Conservation (phyloP, 2,797 vertebrate species). For the Siniperca undulata region DNA sequence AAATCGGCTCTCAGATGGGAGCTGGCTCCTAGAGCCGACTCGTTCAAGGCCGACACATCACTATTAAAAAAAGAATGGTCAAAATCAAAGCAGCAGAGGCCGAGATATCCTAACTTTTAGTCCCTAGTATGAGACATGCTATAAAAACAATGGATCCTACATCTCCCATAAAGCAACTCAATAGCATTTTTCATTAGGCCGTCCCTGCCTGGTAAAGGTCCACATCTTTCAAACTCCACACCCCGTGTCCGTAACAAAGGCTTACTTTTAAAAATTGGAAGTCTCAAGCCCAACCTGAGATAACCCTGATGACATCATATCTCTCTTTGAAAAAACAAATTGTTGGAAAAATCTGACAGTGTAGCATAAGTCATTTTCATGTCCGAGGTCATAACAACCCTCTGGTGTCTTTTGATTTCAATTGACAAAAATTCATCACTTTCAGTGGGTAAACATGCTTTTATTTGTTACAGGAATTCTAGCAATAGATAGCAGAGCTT, state of each 20-base stretch:
- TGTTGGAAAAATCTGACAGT: not conserved
- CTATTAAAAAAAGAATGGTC: not conserved
- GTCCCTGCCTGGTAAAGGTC: not conserved
- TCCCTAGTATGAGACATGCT: not conserved
- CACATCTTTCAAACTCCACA: too few species aligned
- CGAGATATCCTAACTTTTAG: not conserved
- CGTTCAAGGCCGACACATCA: too few species aligned
- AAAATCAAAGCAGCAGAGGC: not conserved
- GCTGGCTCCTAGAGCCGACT: too few species aligned
- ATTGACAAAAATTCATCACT: not conserved
- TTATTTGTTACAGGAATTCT: not conserved
- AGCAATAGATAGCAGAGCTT: too few species aligned
- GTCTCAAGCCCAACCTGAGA: not conserved
- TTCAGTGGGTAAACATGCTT: not conserved
- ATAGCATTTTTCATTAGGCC: not conserved
- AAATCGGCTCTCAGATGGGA: too few species aligned
- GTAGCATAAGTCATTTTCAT: not conserved
- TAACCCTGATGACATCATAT: not conserved
- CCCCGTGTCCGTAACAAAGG: too few species aligned
- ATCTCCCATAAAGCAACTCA: not conserved
- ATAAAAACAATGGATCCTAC: not conserved
- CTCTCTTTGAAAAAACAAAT: too few species aligned
- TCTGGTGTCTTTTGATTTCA: not conserved
- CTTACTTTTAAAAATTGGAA: too few species aligned
- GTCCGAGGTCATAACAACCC: not conserved